These are phyloP conservation scores for Metopia argyrocephala DNA, from an alignment of 2,888 invertebrate species.

Conservation along the genomic window DNA sequence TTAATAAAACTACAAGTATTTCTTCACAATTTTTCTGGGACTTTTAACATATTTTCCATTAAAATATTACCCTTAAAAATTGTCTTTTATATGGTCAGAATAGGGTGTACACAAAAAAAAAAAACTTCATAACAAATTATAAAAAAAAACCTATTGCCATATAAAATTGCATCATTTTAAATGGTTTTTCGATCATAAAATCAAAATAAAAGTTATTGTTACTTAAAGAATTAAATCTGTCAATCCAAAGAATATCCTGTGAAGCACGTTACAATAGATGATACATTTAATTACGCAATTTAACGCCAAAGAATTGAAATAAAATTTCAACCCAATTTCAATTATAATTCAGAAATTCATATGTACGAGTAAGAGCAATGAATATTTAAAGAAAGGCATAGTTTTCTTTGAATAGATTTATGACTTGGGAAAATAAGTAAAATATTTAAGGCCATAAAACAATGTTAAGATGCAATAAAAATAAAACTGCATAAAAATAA, in stretches of 20 bases:
- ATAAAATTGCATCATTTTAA: conserved; percentile 6
- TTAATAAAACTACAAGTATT: conserved; percentile 5
- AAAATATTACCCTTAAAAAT: background rate
- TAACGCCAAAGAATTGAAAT: conserved; percentile 42
- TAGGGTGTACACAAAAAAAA: conserved; percentile 41
- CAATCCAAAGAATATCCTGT: conserved; percentile 51
- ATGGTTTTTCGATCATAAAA: conserved; percentile 48
- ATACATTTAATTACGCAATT: conserved; percentile 58
- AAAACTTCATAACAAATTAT: conserved; percentile 33
- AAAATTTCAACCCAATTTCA: background rate
- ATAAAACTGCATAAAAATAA: conserved; percentile 29
- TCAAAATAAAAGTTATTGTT: background rate
- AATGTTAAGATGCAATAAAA: conserved; percentile 22
- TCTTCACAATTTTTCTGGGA: background rate
- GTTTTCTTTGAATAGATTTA: background rate
- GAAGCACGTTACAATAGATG: conserved; percentile 55
- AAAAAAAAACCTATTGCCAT: background rate
- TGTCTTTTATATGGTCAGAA: background rate
- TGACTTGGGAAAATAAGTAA: background rate
- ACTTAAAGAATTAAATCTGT: conserved; percentile 52
- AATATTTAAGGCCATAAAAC: background rate
- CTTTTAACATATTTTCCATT: background rate
- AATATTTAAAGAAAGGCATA: conserved; percentile 14
- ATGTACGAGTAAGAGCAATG: background rate
- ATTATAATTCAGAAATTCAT: conserved; percentile 15